A percentile compares a stretch with the other conserved stretches of the same genome.
Evolutionary conservation across 2,888 invertebrate species (phyloP).

Genomic region (Volucella zonaria): DNA sequence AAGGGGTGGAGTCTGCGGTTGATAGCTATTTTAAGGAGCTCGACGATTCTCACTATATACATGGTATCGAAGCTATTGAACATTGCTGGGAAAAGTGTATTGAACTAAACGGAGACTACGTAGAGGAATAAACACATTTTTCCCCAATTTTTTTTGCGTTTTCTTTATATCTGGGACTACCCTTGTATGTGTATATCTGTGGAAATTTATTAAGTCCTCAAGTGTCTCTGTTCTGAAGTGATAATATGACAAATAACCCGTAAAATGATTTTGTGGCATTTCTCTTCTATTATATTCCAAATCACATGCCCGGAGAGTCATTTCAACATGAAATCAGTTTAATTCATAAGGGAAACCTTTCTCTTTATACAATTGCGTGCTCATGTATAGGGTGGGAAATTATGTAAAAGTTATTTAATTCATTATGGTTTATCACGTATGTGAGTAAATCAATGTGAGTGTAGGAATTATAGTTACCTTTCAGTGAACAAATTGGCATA

Average conservation of each 20-base stretch:
- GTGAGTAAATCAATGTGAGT: background rate
- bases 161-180: too few species aligned
- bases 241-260: slow-evolving; percentile 15
- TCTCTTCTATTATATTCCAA: background rate
- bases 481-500: background rate
- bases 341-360: background rate
- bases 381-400: background rate
- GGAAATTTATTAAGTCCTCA: background rate
- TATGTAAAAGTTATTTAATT: slow-evolving; percentile 7
- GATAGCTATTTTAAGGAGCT: too few species aligned
- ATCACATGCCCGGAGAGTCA: background rate
- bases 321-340: slow-evolving; percentile 16
- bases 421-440: slow-evolving; percentile 23
- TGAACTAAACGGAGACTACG: too few species aligned
- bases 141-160: too few species aligned
- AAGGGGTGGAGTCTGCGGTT: too few species aligned
- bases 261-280: background rate
- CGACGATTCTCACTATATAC: too few species aligned
- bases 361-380: background rate
- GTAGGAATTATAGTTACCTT: background rate
- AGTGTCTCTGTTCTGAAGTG: background rate
- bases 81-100: too few species aligned
- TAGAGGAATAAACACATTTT: too few species aligned
- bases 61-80: too few species aligned
- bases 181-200: too few species aligned